These are phyloP conservation scores for Drosophila multiciliata DNA, from an alignment of 2,888 invertebrate genomes.

Conservation along the genomic window DNA sequence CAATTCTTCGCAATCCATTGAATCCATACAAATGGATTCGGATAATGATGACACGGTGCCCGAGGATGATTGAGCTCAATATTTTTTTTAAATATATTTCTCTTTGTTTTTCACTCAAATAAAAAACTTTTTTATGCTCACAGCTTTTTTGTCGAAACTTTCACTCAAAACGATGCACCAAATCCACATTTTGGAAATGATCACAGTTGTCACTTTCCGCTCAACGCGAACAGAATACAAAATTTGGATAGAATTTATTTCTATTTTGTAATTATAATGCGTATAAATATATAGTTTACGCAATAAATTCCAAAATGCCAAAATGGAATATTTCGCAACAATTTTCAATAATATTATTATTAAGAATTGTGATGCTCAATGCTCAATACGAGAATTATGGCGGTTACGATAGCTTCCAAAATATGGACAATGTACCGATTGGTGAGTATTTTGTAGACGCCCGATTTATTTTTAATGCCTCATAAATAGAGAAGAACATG, in stretches of 20 bases:
- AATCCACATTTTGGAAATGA: conserved; percentile 46
- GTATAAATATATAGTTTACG: conserved; percentile 29
- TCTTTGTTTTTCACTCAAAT: conserved; percentile 20
- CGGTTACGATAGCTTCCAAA: conserved; percentile 49
- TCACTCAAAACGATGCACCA: conserved; percentile 57
- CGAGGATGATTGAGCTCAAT: conserved; percentile 28
- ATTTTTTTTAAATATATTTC: background rate
- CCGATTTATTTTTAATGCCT: conserved; percentile 77
- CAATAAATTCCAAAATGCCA: conserved; percentile 47
- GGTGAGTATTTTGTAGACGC: conserved; percentile 62
- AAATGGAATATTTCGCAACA: conserved; percentile 8
- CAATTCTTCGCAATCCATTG: conserved; percentile 82
- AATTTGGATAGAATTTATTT: conserved; percentile 8
- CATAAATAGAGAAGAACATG: conserved; percentile 72
- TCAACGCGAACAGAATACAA: conserved; percentile 37
- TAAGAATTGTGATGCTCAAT: conserved; percentile 11
- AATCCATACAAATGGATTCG: conserved; percentile 82
- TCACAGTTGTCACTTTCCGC: conserved; percentile 48
- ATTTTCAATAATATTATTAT: conserved; percentile 16
- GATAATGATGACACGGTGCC: conserved; percentile 53
- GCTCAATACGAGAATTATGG: conserved; percentile 57
- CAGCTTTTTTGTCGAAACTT: conserved; percentile 56
- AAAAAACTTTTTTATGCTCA: conserved; percentile 38
- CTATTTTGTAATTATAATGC: conserved; percentile 9
- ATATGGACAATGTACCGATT: conserved; percentile 62